phyloP scores from a whole-genome alignment of 2,797 vertebrate genomes.

The Squalus acanthias region DNA sequence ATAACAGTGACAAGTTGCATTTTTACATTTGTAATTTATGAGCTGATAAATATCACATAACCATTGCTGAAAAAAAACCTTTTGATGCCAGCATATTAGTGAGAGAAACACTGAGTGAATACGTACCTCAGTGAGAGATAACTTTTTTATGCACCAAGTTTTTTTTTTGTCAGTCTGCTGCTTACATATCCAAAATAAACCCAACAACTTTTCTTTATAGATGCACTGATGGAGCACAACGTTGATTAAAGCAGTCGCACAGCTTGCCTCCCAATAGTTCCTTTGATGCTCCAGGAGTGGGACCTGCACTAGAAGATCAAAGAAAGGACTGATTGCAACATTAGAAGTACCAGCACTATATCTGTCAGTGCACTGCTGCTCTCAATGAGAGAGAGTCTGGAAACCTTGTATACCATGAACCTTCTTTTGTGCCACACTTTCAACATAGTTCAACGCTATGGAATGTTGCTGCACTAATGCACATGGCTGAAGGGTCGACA shows the following conservation, averaged over 20 bases:
- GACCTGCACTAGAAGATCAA: background rate
- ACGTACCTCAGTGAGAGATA: background rate
- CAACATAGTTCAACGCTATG: background rate
- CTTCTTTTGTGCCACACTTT: background rate
- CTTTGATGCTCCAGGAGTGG: background rate
- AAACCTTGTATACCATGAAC: background rate
- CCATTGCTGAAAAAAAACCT: background rate
- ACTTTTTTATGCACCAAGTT: background rate
- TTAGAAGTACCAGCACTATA: background rate
- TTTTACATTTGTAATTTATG: background rate
- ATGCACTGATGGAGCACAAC: background rate
- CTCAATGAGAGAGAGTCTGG: background rate
- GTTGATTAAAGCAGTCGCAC: background rate
- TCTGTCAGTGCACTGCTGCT: background rate
- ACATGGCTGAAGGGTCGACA: too few species aligned
- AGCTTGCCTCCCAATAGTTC: background rate
- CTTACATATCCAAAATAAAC: background rate
- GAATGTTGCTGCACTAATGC: too few species aligned
- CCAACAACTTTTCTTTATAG: background rate
- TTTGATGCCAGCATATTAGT: background rate
- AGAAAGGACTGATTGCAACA: background rate
- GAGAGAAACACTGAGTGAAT: background rate
- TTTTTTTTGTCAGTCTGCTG: background rate
- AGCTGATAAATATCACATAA: background rate
- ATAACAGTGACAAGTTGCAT: background rate